Evolutionary conservation across 2,888 invertebrate species (phyloP), one percentile per base, ranked within the genome.

Genomic region (Drosophila rellima): DNA sequence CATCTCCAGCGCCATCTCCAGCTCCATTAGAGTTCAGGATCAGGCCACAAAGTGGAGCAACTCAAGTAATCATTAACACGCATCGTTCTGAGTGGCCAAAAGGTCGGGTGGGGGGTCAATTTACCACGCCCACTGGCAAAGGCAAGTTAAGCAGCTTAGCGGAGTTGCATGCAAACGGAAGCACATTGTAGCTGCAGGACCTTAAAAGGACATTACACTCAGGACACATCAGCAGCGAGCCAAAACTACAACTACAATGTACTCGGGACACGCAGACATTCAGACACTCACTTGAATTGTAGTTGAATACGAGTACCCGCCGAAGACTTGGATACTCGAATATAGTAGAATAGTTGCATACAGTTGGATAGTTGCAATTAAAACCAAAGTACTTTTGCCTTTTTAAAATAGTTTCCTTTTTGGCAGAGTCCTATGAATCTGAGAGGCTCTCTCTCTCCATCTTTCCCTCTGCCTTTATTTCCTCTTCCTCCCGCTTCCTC

Each of bases 401-500:
- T 85, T 83, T 85, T 85, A 78, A 85, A 85, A 85, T 88, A 80
- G 88, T 85, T 85, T 85, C 88, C 82, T 79, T 85, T 87, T 85
- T 85, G 82, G 80, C 80, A 80, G 68, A 82, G 75, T 81, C 70
- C 63, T 71, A n/a, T 47, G 55, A 70, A 55, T 56, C 54, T 35
- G 29, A 68, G 70, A 29, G 39, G 52, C 52, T 37, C 10, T 10
- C 15, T 15, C 23, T 15, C 3, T 23, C 33, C n/a, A n/a, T 29
- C 18, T 37, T 2, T 45, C 37, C 4, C 10, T 33, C 40, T 33
- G 20, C 44, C 35, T 31, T 17, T 40, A 13, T 5, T 13, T 10
- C 15, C 20, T n/a, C 48, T 47, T 35, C 18, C 44, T 52, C 26
- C 51, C 33, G 31, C 8, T 13, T 15, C 3, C 31, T 7, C 18